Evolutionary conservation across 2,888 invertebrate genomes (phyloP), one percentile per base, ranked within the genome.

Genomic region (Hermodice carunculata): DNA sequence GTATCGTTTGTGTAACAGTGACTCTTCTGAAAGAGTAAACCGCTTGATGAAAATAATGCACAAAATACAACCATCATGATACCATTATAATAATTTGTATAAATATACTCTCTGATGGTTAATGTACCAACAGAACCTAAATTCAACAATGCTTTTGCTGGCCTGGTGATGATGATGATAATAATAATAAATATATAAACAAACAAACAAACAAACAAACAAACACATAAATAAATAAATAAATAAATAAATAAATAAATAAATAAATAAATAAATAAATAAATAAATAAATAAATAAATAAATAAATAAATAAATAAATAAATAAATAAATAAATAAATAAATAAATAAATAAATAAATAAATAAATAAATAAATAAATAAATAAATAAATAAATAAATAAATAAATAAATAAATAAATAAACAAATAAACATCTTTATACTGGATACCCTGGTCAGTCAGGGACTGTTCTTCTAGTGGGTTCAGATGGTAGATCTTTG

Each of bases 291-390:
- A 46, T 46, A 46, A 19, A 46, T 46, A 46, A 19, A 46, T 46
- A 46, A 19, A 46, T 46, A 46, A 19, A 46, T 46, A 46, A 19
- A 46, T 46, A 46, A 19, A 46, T 46, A 46, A 19, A 46, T 46
- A 46, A 11, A 46, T 19, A 46, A 11, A 46, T 19, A n/a, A 11
- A 46, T 46, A 46, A 19, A 46, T 46, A 46, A 19, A 46, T 19
- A 46, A 19, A 46, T 46, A 46, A 19, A 46, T 46, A 46, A 19
- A 46, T 46, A 46, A 19, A 46, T 46, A 46, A 19, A 46, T 46
- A 46, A 19, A 46, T 46, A 46, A 19, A 46, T 46, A 19, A 19
- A 46, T 46, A 24, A 19, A 46, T 46, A 40, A 17, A 17, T 40
- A 40, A 14, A 14, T 17, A 17, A 40, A 40, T 14, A 14, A 40